phyloP scores from a whole-genome alignment of 2,797 vertebrate species.

The Tarsius wallacei region DNA sequence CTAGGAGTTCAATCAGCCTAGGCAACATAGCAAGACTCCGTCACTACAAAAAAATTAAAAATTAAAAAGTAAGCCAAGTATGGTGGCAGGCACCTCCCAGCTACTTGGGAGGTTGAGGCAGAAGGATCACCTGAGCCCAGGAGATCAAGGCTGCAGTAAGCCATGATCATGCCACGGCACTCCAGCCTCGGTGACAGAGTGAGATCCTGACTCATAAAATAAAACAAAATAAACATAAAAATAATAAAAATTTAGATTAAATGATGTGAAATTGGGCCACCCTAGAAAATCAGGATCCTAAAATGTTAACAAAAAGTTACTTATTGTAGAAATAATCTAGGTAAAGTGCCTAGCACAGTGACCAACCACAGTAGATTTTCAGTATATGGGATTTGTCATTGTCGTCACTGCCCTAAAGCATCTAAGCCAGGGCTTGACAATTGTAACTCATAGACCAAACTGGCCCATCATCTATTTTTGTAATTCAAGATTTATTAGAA shows the following conservation, averaged over 20 bases:
- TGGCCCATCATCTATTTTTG: background rate
- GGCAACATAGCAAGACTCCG: too few species aligned
- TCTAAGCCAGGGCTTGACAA: background rate
- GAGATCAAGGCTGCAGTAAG: too few species aligned
- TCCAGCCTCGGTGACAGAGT: too few species aligned
- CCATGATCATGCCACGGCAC: too few species aligned
- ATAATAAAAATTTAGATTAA: background rate
- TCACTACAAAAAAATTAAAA: too few species aligned
- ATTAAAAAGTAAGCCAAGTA: too few species aligned
- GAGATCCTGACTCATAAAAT: too few species aligned
- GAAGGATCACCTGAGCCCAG: too few species aligned
- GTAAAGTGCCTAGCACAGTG: background rate
- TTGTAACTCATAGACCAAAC: background rate
- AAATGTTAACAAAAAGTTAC: conserved; percentile 21
- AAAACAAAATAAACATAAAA: too few species aligned
- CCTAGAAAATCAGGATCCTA: background rate
- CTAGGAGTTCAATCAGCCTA: too few species aligned
- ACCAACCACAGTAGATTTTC: background rate
- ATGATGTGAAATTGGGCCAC: background rate
- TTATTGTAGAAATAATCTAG: background rate
- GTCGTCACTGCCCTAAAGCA: background rate
- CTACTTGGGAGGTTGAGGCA: too few species aligned
- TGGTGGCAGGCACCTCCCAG: too few species aligned
- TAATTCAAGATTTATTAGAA: conserved; percentile 59
- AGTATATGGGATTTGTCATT: background rate